Conservation (phyloP, 2,888 invertebrate species). For the Chirona hameri region DNA sequence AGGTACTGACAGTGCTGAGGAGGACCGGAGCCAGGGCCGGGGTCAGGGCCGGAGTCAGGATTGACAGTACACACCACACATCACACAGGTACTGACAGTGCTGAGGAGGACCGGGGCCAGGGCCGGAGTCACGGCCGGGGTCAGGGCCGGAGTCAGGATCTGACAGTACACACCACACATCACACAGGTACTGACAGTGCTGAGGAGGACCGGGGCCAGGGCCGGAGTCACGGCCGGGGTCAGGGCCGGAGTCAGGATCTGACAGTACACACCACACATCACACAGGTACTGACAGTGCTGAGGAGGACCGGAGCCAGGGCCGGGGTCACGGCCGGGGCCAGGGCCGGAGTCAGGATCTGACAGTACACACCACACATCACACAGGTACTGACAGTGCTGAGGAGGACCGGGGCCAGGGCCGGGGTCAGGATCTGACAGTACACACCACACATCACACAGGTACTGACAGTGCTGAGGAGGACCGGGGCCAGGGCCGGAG, state of each 20-base stretch:
- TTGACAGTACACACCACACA: conserved; percentile 51
- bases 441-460: conserved; percentile 37
- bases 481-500: conserved; percentile 29
- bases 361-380: conserved; percentile 37
- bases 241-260: conserved; percentile 80
- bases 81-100: conserved; percentile 36
- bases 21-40: conserved; percentile 29
- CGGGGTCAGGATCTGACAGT: conserved; percentile 66
- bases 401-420: conserved; percentile 52
- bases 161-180: conserved; percentile 48
- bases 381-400: conserved; percentile 36
- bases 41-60: conserved; percentile 66
- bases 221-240: neutral
- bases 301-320: conserved; percentile 32
- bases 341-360: conserved; percentile 80
- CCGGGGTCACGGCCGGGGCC: neutral
- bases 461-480: conserved; percentile 38
- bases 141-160: conserved; percentile 79
- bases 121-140: neutral
- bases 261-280: conserved; percentile 44
- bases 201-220: conserved; percentile 33
- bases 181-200: conserved; percentile 36
- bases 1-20: conserved; percentile 38
- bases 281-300: conserved; percentile 36
- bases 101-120: conserved; percentile 33